Evolutionary conservation across 1,140 invertebrate genomes (phyloP).

Genomic region (Pseudomyrmex sp.): DNA sequence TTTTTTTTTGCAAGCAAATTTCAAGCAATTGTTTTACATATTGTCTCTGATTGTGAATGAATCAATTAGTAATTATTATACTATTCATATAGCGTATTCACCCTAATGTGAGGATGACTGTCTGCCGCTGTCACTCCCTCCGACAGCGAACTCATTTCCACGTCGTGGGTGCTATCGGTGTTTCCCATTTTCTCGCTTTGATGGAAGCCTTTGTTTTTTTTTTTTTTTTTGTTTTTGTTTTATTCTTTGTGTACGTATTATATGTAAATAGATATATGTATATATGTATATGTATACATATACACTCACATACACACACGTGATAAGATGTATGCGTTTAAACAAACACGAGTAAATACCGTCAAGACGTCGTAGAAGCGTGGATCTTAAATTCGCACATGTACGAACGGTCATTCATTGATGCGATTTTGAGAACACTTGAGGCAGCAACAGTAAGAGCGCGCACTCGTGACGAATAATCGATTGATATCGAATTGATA

Average conservation of each 20-base stretch:
- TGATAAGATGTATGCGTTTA: too few relatives aligned
- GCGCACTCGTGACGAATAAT: neutral
- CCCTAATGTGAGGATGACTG: conserved; percentile 73
- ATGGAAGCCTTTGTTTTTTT: too few relatives aligned
- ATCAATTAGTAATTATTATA: neutral
- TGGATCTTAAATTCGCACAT: neutral
- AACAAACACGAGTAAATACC: neutral
- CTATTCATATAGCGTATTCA: conserved; percentile 68
- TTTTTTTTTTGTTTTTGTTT: neutral
- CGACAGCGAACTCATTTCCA: conserved; percentile 82
- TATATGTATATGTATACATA: too few relatives aligned
- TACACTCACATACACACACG: too few relatives aligned
- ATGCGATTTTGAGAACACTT: conserved; percentile 6
- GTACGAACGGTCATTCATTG: neutral
- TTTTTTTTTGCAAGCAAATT: too few relatives aligned
- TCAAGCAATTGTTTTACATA: too few relatives aligned
- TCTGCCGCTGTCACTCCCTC: conserved; percentile 40
- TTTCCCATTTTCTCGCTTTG: conserved; percentile 64
- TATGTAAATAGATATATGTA: too few relatives aligned
- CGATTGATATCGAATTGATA: neutral
- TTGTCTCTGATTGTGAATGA: too few relatives aligned
- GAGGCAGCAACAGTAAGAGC: neutral
- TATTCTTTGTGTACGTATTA: neutral
- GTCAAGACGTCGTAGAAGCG: neutral
- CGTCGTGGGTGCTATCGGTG: conserved; percentile 72